Conservation (phyloP, 2,888 invertebrate genomes). For the Andrena bucephala region DNA sequence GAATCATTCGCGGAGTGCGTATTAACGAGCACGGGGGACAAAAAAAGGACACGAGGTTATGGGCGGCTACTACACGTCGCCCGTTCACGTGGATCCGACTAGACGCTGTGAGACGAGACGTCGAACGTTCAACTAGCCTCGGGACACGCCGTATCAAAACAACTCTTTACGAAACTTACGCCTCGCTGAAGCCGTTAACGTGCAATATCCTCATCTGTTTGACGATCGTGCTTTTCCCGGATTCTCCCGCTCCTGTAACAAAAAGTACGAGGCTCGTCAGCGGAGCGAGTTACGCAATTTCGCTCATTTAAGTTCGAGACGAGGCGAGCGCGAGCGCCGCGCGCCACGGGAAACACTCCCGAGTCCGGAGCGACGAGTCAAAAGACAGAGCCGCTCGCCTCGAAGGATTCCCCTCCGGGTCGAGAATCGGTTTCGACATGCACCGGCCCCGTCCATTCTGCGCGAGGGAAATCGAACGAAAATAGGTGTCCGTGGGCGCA, state of each 20-base stretch:
- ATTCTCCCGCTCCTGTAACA: conserved; percentile 95
- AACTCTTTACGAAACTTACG: conserved; percentile 86
- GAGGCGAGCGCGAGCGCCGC: not conserved
- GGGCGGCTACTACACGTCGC: not conserved
- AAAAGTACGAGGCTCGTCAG: not conserved
- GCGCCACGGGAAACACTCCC: not conserved
- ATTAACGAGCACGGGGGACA: not conserved
- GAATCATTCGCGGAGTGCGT: conserved; percentile 51
- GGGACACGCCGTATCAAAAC: not conserved
- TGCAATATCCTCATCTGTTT: conserved; percentile 99
- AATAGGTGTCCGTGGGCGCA: conserved; percentile 5
- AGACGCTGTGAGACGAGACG: not conserved
- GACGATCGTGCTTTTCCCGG: conserved; percentile 99
- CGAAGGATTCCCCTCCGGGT: conserved; percentile 2
- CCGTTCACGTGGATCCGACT: conserved; percentile 1
- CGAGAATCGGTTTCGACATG: not conserved
- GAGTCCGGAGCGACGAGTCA: not conserved
- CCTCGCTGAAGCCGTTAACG: conserved; percentile 99
- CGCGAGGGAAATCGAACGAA: conserved; percentile 16
- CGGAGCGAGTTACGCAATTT: not conserved
- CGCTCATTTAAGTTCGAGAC: not conserved
- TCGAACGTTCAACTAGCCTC: conserved; percentile 2
- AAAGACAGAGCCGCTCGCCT: conserved; percentile 10
- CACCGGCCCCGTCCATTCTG: not conserved
- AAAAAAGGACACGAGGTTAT: conserved; percentile 22